Base-by-base conservation (phyloP, 1,140 invertebrate genomes). In the Drosophila yakuba region DNA sequence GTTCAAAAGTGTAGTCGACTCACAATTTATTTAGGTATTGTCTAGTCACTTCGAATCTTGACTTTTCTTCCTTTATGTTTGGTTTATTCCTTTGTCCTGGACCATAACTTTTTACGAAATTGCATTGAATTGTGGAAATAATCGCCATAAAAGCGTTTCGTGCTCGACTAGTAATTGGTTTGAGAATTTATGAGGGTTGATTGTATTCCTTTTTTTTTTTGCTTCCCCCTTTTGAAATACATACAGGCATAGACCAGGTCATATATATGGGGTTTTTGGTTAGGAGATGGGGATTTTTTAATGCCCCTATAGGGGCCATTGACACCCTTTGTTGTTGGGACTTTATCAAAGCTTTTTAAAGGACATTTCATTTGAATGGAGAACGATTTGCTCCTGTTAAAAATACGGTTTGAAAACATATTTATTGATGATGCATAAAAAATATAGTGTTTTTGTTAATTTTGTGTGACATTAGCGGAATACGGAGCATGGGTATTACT, bases 101-200 rank as follows among this genome's bases (percentile, higher is more conserved):
- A 60, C 61, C 61, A 68, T 76, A 75, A 76, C 74, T 76, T 68
- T 76, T 43, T 52, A 67, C 48, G 60, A 66, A 76, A 76, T 77
- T 76, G 73, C 74, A 77, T 77, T 76, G 74, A 77, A 77, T 77
- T 77, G 73, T 77, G 74, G 57, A 77, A 76, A 77, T 77, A 77
- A 77, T 77, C 73, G 74, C 73, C 74, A 77, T 77, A 77, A 77
- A 76, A 77, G 76, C 76, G 74, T 77, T 77, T 77, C 74, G 74
- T 77, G 74, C 74, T 61, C 73, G 74, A 76, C 73, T 77, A 77
- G 74, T 77, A 77, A 77, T 77, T 77, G 74, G 74, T 77, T 77
- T 77, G 68, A 50, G 74, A 77, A 77, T 77, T 77, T 77, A 77
- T 77, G 74, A 76, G 74, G 74, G 74, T 77, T 76, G 74, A 76